A percentile compares a stretch with the other conserved stretches of the same genome.
These are phyloP conservation scores for Rhinichthys klamathensis DNA, from an alignment of 2,113 vertebrate species.

Conservation along the genomic window DNA sequence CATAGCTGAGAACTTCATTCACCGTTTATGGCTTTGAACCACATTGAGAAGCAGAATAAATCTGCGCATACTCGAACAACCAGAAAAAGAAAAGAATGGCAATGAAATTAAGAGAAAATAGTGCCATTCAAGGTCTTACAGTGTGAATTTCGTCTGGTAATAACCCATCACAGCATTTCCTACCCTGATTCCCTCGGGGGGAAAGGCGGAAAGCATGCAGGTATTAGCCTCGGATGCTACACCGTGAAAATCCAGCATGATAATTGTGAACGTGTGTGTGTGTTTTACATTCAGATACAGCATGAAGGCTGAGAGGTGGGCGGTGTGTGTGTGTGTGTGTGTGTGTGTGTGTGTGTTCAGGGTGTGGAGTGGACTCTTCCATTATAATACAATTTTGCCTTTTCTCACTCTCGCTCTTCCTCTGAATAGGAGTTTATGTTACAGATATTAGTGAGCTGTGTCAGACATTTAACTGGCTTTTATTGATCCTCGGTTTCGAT, in stretches of 20 bases:
- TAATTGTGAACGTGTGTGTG: slow-evolving; percentile 46
- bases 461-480: slow-evolving; percentile 76
- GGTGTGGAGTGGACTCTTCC: slow-evolving; percentile 34
- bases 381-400: slow-evolving; percentile 37
- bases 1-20: background rate
- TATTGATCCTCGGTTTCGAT: slow-evolving; percentile 75
- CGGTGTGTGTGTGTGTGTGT: slow-evolving; percentile 12
- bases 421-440: slow-evolving; percentile 69
- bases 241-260: slow-evolving; percentile 47
- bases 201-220: slow-evolving; percentile 36
- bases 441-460: slow-evolving; percentile 77
- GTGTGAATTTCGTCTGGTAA: slow-evolving; percentile 46
- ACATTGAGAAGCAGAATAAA: background rate
- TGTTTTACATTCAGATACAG: background rate
- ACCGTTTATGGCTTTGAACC: background rate
- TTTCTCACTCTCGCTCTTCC: slow-evolving; percentile 24
- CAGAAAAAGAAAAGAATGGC: slow-evolving; percentile 2
- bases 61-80: background rate
- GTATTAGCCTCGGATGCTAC: slow-evolving; percentile 44
- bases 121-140: slow-evolving; percentile 36
- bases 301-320: slow-evolving; percentile 13
- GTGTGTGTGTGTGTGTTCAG: slow-evolving; percentile 21
- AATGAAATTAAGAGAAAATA: slow-evolving; percentile 42
- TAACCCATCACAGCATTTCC: slow-evolving; percentile 39
- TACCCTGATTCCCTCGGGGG: slow-evolving; percentile 26